These are phyloP conservation scores for Leptocoma aspasia DNA, from an alignment of 2,113 vertebrate species.

Conservation along the genomic window DNA sequence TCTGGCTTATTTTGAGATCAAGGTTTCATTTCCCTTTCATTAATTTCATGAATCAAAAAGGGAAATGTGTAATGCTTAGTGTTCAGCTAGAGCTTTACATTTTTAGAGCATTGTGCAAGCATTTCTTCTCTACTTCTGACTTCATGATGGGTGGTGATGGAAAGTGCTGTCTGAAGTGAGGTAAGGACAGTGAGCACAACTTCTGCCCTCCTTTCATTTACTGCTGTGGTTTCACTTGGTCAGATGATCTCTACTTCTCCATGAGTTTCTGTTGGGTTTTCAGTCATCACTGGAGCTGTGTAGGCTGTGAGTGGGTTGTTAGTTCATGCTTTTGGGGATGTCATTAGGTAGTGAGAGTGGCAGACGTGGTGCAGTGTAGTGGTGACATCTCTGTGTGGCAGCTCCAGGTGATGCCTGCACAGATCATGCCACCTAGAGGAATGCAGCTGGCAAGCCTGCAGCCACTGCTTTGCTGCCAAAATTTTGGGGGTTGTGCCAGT, in stretches of 20 bases:
- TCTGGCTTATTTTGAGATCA: neutral
- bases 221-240: neutral
- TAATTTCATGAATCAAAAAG: neutral
- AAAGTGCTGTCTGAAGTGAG: neutral
- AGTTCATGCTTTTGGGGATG: neutral
- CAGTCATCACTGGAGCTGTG: neutral
- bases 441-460: neutral
- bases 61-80: neutral
- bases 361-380: neutral
- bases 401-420: neutral
- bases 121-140: neutral
- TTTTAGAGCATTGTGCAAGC: neutral
- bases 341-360: neutral
- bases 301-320: neutral
- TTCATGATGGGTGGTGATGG: neutral
- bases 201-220: neutral
- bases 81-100: neutral
- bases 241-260: neutral
- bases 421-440: conserved; percentile 44
- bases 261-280: neutral
- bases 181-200: neutral
- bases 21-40: neutral
- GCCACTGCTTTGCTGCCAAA: neutral
- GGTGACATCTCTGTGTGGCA: neutral
- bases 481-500: neutral